Evolutionary conservation across 1,140 invertebrate genomes (phyloP), one percentile per base, ranked within the genome.

Genomic region (Mizuhopecten yessoensis): DNA sequence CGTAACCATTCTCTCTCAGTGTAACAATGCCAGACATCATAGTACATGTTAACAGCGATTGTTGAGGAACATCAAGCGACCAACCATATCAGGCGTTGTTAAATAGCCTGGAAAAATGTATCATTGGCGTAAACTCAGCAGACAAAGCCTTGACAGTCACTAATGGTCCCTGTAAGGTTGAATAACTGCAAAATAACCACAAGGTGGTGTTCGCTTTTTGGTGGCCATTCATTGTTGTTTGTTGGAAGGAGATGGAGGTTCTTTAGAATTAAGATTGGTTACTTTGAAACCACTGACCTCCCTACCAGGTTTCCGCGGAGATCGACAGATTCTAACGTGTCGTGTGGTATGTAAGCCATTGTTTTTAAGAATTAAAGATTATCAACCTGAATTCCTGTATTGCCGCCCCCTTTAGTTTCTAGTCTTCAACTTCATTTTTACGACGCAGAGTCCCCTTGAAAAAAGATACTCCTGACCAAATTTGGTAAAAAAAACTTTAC

Each of bases 21-120:
- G 57, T 29, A 75, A 7, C n/a, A 23, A 57, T 57, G 13, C 45
- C 23, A 75, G 57, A 75, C 57, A 29, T n/a, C 57, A 75, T 17
- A 75, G 23, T n/a, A 17, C 57, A 75, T 75, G 29, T n/a, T 9
- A 75, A n/a, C 17, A 29, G 57, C 23, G 0, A 75, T n/a, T 75
- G 57, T 75, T 29, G 23, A 5, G 11, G 57, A 75, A 29, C 57
- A 75, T 75, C 57, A 75, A 75, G 57, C 57, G 23, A 75, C 23
- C 57, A 75, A 75, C 57, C 57, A 29, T 75, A 75, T 75, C 57
- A 75, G 57, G 57, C 57, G 29, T 75, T 75, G 57, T 75, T 75
- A 75, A 75, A 75, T 29, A 75, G 57, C 57, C 57, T 75, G 57
- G 57, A 75, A 75, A 75, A 75, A 29, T 75, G 57, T 29, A 75